Percentiles rank a stretch among this genome's conserved stretches.
phyloP scores from a whole-genome alignment of 1,140 invertebrate genomes.

The Trypoxylus dichotomus region DNA sequence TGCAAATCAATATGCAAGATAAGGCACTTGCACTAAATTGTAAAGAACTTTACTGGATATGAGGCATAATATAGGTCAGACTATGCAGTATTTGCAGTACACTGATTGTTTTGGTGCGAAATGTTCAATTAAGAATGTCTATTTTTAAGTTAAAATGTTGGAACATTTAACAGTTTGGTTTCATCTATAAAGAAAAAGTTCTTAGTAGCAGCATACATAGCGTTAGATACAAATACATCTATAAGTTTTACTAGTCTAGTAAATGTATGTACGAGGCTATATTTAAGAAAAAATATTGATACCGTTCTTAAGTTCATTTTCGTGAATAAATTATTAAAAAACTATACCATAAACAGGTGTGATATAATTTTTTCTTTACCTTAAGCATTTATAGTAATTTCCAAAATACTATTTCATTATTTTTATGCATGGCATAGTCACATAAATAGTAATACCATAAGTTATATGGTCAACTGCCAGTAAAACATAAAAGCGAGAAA shows the following conservation, averaged over 20 bases:
- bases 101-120: background rate
- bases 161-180: no score
- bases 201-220: no score
- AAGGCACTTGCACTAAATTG: background rate
- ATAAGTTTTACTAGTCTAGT: no score
- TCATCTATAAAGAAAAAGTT: no score
- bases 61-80: background rate
- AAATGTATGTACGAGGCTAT: no score
- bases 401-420: background rate
- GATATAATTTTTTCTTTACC: background rate
- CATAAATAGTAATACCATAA: background rate
- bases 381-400: background rate
- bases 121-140: no score
- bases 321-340: no score
- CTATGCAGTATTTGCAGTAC: background rate
- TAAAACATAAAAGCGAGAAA: background rate
- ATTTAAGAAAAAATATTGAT: no score
- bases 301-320: no score
- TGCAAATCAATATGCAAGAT: background rate
- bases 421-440: background rate
- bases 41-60: background rate
- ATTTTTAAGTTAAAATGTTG: no score
- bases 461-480: background rate
- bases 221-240: no score
- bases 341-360: background rate